These are phyloP conservation scores for Aleiodes testaceus DNA, from an alignment of 2,888 invertebrate genomes.

Conservation along the genomic window DNA sequence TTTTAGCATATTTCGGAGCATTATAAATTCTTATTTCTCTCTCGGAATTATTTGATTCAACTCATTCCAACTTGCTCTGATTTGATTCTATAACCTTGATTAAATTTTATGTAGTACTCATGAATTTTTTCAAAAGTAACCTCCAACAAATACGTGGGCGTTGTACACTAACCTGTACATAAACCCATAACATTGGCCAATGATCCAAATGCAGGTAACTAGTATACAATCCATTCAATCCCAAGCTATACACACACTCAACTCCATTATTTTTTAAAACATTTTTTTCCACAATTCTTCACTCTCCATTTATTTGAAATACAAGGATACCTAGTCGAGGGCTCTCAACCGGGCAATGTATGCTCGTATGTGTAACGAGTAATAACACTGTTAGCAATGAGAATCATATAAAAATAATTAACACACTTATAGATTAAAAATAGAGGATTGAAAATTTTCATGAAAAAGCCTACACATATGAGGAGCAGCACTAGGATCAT, in stretches of 20 bases:
- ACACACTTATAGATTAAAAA: background rate
- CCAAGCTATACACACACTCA: background rate
- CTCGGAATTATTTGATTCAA: background rate
- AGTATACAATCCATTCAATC: constrained; percentile 19
- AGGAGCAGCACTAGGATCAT: constrained; percentile 40
- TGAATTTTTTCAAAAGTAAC: constrained; percentile 10
- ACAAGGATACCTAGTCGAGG: constrained; percentile 70
- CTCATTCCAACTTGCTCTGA: constrained; percentile 3
- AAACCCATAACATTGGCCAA: constrained; percentile 16
- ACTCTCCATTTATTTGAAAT: constrained; percentile 67
- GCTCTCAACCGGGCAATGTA: constrained; percentile 59
- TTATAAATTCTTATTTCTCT: too few relatives aligned
- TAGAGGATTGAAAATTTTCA: background rate
- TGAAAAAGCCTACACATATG: constrained; percentile 11
- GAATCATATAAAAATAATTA: constrained; percentile 20
- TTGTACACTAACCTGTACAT: constrained; percentile 49
- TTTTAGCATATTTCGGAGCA: too few relatives aligned
- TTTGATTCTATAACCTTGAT: constrained; percentile 7
- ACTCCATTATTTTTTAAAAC: constrained; percentile 33
- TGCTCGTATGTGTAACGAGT: constrained; percentile 65
- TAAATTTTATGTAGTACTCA: constrained; percentile 12
- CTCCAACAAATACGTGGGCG: constrained; percentile 51
- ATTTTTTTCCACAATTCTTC: constrained; percentile 57
- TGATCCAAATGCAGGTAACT: background rate
- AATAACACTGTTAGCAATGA: constrained; percentile 44